Percentiles rank a stretch among this genome's conserved stretches.
These are phyloP conservation scores for Drosophila biarmipes DNA, from an alignment of 1,140 invertebrate genomes.

Conservation along the genomic window DNA sequence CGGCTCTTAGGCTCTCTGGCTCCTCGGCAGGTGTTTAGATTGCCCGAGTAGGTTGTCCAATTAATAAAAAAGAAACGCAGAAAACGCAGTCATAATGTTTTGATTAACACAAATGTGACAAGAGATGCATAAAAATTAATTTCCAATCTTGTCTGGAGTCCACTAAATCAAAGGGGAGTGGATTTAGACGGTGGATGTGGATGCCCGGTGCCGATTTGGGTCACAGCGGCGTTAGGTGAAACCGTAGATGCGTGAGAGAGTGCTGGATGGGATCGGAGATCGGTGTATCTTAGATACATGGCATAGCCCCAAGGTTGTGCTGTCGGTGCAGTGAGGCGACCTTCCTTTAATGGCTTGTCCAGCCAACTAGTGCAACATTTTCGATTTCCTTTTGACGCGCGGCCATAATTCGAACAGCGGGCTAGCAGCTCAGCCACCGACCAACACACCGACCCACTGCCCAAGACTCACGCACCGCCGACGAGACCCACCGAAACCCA, in stretches of 20 bases:
- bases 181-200: no score
- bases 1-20: not conserved
- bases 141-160: constrained; percentile 60
- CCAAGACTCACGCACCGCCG: constrained; percentile 34
- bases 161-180: constrained; percentile 36
- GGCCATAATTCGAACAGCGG: constrained; percentile 68
- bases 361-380: constrained; percentile 71
- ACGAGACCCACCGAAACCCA: constrained; percentile 10
- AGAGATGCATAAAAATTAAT: constrained; percentile 79
- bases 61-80: constrained; percentile 77
- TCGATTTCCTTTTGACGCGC: constrained; percentile 67
- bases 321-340: constrained; percentile 61
- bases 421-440: constrained; percentile 31
- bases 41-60: constrained; percentile 57
- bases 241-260: constrained; percentile 73
- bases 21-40: constrained; percentile 29
- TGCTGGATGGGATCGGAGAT: constrained; percentile 15
- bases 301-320: constrained; percentile 61
- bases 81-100: constrained; percentile 82
- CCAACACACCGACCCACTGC: constrained; percentile 43
- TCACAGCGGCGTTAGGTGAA: constrained; percentile 64
- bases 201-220: constrained; percentile 61
- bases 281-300: constrained; percentile 21
- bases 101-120: constrained; percentile 82
- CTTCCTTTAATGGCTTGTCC: constrained; percentile 74